Percentiles rank a stretch among this genome's conserved stretches.
These are phyloP conservation scores for Nipponacmea schrenckii DNA, from an alignment of 2,888 invertebrate species.

Conservation along the genomic window DNA sequence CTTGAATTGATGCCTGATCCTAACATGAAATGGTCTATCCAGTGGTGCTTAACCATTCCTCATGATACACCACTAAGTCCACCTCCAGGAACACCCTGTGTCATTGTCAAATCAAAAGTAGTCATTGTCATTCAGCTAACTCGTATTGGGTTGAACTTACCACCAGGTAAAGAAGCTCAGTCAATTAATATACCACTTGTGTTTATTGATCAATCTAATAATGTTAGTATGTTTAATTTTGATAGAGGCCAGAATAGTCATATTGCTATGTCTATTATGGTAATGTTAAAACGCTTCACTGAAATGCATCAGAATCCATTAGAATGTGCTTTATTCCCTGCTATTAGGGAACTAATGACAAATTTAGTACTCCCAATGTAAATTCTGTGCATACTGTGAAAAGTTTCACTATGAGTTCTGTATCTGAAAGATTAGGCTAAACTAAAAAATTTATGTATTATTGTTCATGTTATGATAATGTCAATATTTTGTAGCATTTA, in stretches of 20 bases:
- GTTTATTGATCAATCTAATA: conserved; percentile 87
- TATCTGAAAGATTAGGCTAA: too few species aligned
- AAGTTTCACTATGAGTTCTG: too few species aligned
- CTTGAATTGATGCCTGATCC: conserved; percentile 72
- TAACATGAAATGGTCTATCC: conserved; percentile 86
- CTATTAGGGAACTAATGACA: conserved; percentile 86
- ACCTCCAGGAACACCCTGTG: conserved; percentile 89
- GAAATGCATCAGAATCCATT: conserved; percentile 63
- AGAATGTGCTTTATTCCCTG: conserved; percentile 92
- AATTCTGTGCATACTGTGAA: neutral
- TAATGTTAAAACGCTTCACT: conserved; percentile 63
- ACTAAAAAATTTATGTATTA: too few species aligned
- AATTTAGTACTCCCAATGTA: conserved; percentile 82
- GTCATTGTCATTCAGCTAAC: conserved; percentile 73
- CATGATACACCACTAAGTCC: conserved; percentile 87
- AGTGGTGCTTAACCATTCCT: conserved; percentile 91
- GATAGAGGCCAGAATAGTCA: conserved; percentile 40
- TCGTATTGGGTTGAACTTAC: conserved; percentile 72
- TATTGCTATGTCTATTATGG: conserved; percentile 44
- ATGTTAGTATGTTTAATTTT: conserved; percentile 71
- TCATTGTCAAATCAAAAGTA: conserved; percentile 82
- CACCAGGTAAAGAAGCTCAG: conserved; percentile 73
- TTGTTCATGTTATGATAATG: too few species aligned
- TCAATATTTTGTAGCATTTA: too few species aligned
- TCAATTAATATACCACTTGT: conserved; percentile 87